Base-by-base conservation (phyloP, 2,888 invertebrate genomes). In the Phalangium opilio region DNA sequence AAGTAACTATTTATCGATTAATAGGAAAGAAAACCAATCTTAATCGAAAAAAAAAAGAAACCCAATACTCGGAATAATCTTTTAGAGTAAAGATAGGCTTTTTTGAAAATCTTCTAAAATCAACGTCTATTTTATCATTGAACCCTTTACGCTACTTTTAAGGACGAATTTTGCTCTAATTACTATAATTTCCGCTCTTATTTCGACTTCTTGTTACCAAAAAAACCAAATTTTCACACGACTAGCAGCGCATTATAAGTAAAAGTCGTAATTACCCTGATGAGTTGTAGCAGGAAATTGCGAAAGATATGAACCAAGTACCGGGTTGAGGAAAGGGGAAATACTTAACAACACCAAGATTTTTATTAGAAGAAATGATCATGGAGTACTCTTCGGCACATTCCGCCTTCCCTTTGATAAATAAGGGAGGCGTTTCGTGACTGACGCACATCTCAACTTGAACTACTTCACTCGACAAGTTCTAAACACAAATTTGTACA, bases 311-410 rank as follows among this genome's bases (percentile, higher is more conserved):
- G 50, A 65, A 67, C 69, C 70, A 71, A 4, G 58, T 61, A 49
- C 67, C 70, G 32, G 70, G 67, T 53, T 67, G 64, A 2, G 71
- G 71, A 61, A 66, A 71, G 32, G 70, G 69, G 53, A 71, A 64
- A 36, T 55, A 52, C 12, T 49, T 51, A n/a, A 50, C 41, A 36
- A 44, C 45, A 65, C 56, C 33, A 66, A 55, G 45, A 10, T 27
- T 41, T n/a, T 19, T 11, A 1, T 38, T 18, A 4, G 38, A 20
- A 10, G 43, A 27, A 19, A 51, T 19, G 18, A n/a, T 20, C 48
- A 49, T 49, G 12, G 15, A 7, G 14, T 43, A 27, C 11, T 39
- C n/a, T 8, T 18, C 35, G 3, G 17, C 2, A 21, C 51, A 51
- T n/a, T 32, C 20, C 39, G 48, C 45, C 14, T n/a, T 19, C 11